phyloP scores from a whole-genome alignment of 2,797 vertebrate genomes.

The Nyctibius grandis region DNA sequence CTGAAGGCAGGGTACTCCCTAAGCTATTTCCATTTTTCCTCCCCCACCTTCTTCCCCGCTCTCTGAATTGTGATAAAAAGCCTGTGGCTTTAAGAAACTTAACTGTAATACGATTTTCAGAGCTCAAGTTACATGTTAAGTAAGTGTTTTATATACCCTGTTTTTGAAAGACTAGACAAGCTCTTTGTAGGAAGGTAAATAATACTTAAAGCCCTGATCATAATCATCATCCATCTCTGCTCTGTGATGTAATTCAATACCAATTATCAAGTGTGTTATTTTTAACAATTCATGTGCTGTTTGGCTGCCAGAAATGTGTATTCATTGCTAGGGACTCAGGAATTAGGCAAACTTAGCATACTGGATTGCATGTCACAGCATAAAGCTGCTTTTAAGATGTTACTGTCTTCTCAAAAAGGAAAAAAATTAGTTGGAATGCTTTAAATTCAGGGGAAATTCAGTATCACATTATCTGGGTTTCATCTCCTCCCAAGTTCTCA shows the following conservation, averaged over 20 bases:
- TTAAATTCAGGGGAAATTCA: neutral
- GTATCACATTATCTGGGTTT: neutral
- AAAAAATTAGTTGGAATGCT: neutral
- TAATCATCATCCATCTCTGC: neutral
- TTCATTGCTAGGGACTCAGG: neutral
- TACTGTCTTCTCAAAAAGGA: neutral
- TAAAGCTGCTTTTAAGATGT: neutral
- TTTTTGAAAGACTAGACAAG: slow-evolving; percentile 55
- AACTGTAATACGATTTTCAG: slow-evolving; percentile 51
- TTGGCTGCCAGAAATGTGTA: neutral
- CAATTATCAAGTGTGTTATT: slow-evolving; percentile 1
- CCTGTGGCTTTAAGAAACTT: slow-evolving; percentile 51
- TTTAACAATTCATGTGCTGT: slow-evolving; percentile 9
- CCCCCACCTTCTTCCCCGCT: neutral
- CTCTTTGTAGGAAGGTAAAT: slow-evolving; percentile 53
- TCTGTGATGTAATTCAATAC: slow-evolving; percentile 9
- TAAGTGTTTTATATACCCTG: slow-evolving; percentile 38
- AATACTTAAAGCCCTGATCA: slow-evolving; percentile 24
- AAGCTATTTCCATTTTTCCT: slow-evolving; percentile 18
- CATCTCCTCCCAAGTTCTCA: neutral
- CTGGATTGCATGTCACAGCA: neutral
- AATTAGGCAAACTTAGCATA: neutral
- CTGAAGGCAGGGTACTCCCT: neutral
- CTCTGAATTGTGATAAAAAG: slow-evolving; percentile 48
- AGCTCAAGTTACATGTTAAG: slow-evolving; percentile 55